Evolutionary conservation across 2,113 vertebrate species (phyloP).

Genomic region (Myxocyprinus asiaticus): DNA sequence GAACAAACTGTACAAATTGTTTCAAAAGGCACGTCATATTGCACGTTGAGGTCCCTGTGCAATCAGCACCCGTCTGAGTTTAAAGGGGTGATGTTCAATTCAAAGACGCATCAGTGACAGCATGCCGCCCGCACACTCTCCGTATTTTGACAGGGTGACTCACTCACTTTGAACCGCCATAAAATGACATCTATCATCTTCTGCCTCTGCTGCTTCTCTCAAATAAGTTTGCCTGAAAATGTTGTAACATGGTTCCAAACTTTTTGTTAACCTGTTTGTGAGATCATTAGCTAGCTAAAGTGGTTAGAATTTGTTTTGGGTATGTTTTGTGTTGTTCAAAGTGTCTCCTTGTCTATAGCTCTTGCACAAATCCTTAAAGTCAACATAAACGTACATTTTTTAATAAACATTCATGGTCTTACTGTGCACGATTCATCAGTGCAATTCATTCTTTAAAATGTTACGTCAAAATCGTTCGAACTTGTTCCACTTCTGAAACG

Average conservation of each 20-base stretch:
- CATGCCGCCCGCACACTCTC: constrained; percentile 65
- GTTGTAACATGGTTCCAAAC: not conserved
- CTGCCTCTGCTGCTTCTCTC: constrained; percentile 8
- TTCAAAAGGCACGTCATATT: not conserved
- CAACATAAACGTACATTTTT: too few species aligned
- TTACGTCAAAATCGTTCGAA: too few species aligned
- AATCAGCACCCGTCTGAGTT: constrained; percentile 11
- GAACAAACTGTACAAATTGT: too few species aligned
- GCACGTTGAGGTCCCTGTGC: not conserved
- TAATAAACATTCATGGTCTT: too few species aligned
- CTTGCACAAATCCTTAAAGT: too few species aligned
- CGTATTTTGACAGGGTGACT: constrained; percentile 61
- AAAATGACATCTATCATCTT: constrained; percentile 24
- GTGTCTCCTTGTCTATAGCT: too few species aligned
- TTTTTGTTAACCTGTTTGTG: not conserved
- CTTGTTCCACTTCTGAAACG: too few species aligned
- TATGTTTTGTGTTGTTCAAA: too few species aligned
- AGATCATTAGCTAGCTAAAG: not conserved
- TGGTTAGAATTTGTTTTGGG: too few species aligned
- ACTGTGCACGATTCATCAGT: too few species aligned
- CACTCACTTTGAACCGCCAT: constrained; percentile 63
- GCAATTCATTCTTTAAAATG: too few species aligned
- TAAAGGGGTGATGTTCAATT: constrained; percentile 45
- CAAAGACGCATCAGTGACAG: constrained; percentile 63
- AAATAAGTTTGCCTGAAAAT: not conserved